Conservation (phyloP, 2,888 invertebrate species). For the Macaria liturata region DNA sequence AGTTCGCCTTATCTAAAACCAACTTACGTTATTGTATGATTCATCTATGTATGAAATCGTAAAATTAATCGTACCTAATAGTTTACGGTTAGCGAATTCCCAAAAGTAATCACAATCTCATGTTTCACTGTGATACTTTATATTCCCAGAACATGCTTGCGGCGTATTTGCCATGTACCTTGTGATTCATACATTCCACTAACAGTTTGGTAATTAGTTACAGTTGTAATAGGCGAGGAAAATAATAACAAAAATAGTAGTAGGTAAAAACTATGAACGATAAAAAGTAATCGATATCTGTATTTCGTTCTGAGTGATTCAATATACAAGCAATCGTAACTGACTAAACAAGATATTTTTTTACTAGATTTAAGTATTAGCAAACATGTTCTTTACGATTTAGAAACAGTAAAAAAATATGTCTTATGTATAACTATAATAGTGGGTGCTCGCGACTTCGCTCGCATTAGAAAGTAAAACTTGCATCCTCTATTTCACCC, state of each 20-base stretch:
- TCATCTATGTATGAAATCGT: neutral
- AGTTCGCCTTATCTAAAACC: too few species aligned
- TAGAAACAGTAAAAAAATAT: too few species aligned
- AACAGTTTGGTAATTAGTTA: conserved; percentile 10
- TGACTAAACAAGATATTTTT: too few species aligned
- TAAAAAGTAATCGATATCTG: neutral
- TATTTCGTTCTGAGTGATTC: too few species aligned
- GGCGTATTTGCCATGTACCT: conserved; percentile 6
- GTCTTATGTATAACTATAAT: neutral
- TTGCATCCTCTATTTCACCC: too few species aligned
- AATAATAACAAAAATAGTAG: conserved; percentile 6
- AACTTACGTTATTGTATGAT: too few species aligned
- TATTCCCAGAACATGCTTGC: conserved; percentile 25
- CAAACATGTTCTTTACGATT: too few species aligned
- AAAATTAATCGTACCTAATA: conserved; percentile 2
- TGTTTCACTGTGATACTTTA: conserved; percentile 24
- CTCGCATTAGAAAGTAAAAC: too few species aligned
- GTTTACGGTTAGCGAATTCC: conserved; percentile 25
- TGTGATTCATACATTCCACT: conserved; percentile 24
- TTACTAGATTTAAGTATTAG: too few species aligned
- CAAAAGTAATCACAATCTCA: conserved; percentile 28
- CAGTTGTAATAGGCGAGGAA: conserved; percentile 6
- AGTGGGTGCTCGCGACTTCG: too few species aligned
- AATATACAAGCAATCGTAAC: too few species aligned
- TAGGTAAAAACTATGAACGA: neutral